A percentile compares a stretch with the other conserved stretches of the same genome.
phyloP scores from a whole-genome alignment of 1,140 invertebrate species.

The Melitaea cinxia region DNA sequence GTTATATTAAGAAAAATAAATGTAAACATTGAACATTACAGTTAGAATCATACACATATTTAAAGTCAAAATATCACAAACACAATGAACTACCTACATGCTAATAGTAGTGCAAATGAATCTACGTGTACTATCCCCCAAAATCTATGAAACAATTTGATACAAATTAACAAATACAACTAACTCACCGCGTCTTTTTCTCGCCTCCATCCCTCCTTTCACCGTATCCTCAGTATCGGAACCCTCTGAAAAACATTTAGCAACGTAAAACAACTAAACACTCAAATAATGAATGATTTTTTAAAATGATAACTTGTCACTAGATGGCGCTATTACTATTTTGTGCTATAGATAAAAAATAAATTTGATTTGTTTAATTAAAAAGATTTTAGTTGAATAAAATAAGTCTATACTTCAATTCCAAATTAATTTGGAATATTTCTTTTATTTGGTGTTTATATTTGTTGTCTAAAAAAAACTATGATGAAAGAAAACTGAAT shows the following conservation, averaged over 20 bases:
- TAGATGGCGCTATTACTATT: too few species aligned
- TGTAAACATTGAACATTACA: too few species aligned
- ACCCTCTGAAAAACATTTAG: constrained; percentile 73
- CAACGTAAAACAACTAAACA: constrained; percentile 47
- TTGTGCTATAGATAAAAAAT: neutral
- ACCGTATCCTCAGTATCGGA: constrained; percentile 75
- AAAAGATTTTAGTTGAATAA: too few species aligned
- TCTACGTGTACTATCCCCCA: constrained; percentile 22
- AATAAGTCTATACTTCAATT: too few species aligned
- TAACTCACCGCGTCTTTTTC: constrained; percentile 70
- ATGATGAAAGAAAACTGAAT: constrained; percentile 6
- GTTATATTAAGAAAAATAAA: too few species aligned
- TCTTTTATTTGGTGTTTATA: neutral
- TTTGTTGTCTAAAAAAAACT: neutral
- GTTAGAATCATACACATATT: too few species aligned
- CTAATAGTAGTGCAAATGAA: constrained; percentile 25
- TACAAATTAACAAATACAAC: neutral
- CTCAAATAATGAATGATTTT: constrained; percentile 23
- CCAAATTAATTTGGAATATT: too few species aligned
- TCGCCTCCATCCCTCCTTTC: constrained; percentile 56
- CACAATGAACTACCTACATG: constrained; percentile 11
- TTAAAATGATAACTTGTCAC: constrained; percentile 9
- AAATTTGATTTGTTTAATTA: too few species aligned
- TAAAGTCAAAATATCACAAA: neutral
- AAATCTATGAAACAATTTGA: neutral